Evolutionary conservation across 2,888 invertebrate species (phyloP), one percentile per base, ranked within the genome.

Genomic region (Trimorus sp.): DNA sequence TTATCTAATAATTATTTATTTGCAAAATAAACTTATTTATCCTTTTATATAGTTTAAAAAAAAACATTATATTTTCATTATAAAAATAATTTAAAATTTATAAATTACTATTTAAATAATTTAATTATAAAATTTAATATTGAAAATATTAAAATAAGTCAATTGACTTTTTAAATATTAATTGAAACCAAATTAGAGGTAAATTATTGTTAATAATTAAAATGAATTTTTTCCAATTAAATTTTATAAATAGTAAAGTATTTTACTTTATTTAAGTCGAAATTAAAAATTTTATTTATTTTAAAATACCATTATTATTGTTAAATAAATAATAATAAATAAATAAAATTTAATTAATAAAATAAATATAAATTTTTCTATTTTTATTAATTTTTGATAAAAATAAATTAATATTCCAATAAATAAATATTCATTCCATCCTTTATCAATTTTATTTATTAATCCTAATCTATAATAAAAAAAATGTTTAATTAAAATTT

Each of bases 171-270:
- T n/a, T n/a, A n/a, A 59, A 49, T 94, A 93, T 94, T 93, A 94
- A 93, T 93, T 93, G 92, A 93, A 93, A 92, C 93, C 93, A 93
- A 93, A 89, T 91, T 86, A 93, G 93, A 94, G 94, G 94, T 93
- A 92, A 93, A 93, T 94, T 93, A 94, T 93, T 94, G 94, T 94
- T 94, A 94, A 94, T 94, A 93, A 94, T 93, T 93, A 26, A 26
- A 26, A 26, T 26, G 4, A 26, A 26, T 26, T 26, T 26, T 26
- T 26, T 26, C 1, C 4, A 26, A 15, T 48, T 56, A 48, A 63
- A 54, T 51, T 58, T 62, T 76, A 69, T 76, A 76, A 75, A 60
- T 68, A 42, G 59, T 71, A 54, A 45, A 49, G 6, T 45, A 36
- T 40, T 16, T 48, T 14, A 63, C 15, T 85, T 85, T 87, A 85